These are phyloP conservation scores for Melanostoma mellinum DNA, from an alignment of 2,888 invertebrate genomes.

Conservation along the genomic window DNA sequence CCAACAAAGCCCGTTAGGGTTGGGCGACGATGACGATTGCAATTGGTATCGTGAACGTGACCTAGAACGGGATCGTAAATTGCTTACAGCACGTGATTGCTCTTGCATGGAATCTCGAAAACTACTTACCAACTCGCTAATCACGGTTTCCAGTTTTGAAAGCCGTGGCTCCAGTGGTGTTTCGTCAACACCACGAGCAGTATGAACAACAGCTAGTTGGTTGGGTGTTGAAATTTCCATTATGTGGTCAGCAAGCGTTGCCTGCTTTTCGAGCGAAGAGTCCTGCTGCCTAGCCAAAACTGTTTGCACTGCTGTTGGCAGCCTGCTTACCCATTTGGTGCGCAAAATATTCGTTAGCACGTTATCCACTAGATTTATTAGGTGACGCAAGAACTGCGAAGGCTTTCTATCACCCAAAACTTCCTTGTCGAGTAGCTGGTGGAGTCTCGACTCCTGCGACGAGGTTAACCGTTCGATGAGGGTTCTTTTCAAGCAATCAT, in stretches of 20 bases:
- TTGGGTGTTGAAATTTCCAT: too few relatives aligned
- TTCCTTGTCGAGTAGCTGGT: constrained; percentile 8
- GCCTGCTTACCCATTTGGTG: neutral
- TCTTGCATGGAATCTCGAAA: neutral
- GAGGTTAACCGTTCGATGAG: constrained; percentile 12
- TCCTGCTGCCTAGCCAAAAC: neutral
- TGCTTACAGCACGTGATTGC: neutral
- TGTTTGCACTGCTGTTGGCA: neutral
- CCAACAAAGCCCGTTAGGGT: constrained; percentile 1
- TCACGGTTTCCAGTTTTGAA: constrained; percentile 6
- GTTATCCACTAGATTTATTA: neutral
- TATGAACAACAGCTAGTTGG: too few relatives aligned
- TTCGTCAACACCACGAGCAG: neutral
- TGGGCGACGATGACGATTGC: neutral
- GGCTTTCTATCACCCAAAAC: constrained; percentile 13
- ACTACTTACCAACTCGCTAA: neutral
- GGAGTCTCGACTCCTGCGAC: neutral
- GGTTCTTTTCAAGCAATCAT: neutral
- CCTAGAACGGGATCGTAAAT: constrained; percentile 6
- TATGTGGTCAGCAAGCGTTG: too few relatives aligned
- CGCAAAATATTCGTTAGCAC: neutral
- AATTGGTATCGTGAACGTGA: neutral
- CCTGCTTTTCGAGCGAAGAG: neutral
- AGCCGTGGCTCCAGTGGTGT: neutral
- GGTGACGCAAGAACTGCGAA: neutral